phyloP scores from a whole-genome alignment of 2,797 vertebrate species.

The Semaprochilodus insignis region DNA sequence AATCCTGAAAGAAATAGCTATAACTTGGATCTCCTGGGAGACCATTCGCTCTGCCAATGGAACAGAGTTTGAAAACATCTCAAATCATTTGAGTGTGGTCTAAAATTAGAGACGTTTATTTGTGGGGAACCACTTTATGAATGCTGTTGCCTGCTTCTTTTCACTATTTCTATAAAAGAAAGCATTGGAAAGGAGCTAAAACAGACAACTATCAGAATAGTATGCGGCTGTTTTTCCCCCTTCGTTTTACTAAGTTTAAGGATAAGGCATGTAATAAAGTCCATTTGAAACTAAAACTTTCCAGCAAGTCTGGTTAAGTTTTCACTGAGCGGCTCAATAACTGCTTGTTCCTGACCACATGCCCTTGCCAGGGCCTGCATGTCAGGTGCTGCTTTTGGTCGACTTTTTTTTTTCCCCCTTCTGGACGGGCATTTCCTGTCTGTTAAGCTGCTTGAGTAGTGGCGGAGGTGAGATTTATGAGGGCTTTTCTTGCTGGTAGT shows the following conservation, averaged over 20 bases:
- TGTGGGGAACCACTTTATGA: constrained; percentile 56
- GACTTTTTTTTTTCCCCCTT: constrained; percentile 6
- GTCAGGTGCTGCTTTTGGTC: constrained; percentile 25
- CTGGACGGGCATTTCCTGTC: constrained; percentile 44
- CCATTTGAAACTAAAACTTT: constrained; percentile 5
- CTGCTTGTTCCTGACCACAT: constrained; percentile 22
- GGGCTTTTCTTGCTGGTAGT: constrained; percentile 4
- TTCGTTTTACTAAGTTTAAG: constrained; percentile 29
- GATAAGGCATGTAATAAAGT: constrained; percentile 13
- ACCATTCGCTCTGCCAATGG: constrained; percentile 51
- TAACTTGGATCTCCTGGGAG: constrained; percentile 45
- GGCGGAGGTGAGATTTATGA: constrained; percentile 26
- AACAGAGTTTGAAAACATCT: constrained; percentile 54
- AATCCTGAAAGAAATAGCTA: constrained; percentile 40
- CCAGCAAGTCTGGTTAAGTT: neutral
- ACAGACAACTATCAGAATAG: constrained; percentile 35
- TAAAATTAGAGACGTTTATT: constrained; percentile 53
- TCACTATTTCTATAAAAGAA: constrained; percentile 40
- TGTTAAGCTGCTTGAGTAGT: constrained; percentile 37
- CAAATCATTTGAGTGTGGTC: constrained; percentile 53
- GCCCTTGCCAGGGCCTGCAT: constrained; percentile 12
- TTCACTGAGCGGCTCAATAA: neutral
- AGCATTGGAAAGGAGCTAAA: constrained; percentile 25
- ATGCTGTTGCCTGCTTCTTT: constrained; percentile 43
- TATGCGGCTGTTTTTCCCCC: constrained; percentile 10